Conservation (phyloP, 2,888 invertebrate genomes). For the Cheiracanthium punctorium region DNA sequence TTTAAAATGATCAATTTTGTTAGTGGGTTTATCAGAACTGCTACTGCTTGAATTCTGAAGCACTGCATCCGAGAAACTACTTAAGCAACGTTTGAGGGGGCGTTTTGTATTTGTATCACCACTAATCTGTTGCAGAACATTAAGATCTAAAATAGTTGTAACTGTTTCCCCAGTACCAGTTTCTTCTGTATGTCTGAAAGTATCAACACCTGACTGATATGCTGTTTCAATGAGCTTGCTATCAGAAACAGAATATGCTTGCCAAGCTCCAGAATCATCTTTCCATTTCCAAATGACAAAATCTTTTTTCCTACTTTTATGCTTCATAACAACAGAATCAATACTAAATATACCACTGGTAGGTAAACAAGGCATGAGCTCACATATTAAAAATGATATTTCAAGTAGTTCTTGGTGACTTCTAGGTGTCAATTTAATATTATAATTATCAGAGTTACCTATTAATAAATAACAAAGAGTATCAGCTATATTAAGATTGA, state of each 20-base stretch:
- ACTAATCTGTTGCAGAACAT: constrained; percentile 98
- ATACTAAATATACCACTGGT: constrained; percentile 96
- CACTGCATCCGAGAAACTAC: constrained; percentile 73
- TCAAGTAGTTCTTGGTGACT: constrained; percentile 97
- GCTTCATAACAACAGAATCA: constrained; percentile 84
- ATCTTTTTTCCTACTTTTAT: constrained; percentile 80
- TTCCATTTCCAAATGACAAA: constrained; percentile 97
- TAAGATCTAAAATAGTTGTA: constrained; percentile 96
- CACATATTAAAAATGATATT: constrained; percentile 95
- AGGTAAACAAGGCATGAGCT: constrained; percentile 96
- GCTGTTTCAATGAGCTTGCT: constrained; percentile 95
- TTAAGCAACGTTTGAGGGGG: constrained; percentile 87
- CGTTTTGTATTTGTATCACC: constrained; percentile 95
- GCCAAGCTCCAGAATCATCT: constrained; percentile 92
- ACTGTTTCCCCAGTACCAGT: constrained; percentile 82
- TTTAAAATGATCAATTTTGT: constrained; percentile 83
- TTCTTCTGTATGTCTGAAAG: constrained; percentile 92
- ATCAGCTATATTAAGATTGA: constrained; percentile 96
- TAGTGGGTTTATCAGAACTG: background rate
- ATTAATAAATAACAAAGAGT: constrained; percentile 95
- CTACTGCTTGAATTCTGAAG: constrained; percentile 55
- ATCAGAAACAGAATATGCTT: constrained; percentile 94
- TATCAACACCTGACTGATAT: constrained; percentile 94
- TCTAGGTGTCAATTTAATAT: constrained; percentile 81
- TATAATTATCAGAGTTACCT: constrained; percentile 31